These are phyloP conservation scores for Ptychodera flava DNA, from an alignment of 35 echinoderm and acorn worm genomes.

Conservation along the genomic window DNA sequence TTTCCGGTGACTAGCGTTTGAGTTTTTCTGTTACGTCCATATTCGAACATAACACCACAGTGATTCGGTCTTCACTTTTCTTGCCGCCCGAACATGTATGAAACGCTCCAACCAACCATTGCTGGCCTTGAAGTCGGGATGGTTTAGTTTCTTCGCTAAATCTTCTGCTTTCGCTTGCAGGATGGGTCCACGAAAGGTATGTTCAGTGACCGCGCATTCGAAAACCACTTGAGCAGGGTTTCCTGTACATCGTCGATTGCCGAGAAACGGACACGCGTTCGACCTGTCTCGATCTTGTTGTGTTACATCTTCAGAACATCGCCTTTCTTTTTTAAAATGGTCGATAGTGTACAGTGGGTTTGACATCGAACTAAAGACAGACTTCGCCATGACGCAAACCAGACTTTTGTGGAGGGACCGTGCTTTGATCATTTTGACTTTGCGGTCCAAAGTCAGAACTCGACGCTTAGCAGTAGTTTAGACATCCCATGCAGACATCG, in stretches of 20 bases:
- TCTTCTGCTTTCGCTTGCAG: conserved; percentile 9
- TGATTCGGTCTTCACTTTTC: conserved; percentile 16
- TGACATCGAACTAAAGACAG: background rate
- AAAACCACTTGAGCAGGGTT: conserved; percentile 17
- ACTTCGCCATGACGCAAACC: conserved; percentile 2
- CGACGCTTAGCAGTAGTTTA: background rate
- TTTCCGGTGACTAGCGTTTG: conserved; percentile 20
- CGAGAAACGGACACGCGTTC: background rate
- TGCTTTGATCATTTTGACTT: conserved; percentile 6
- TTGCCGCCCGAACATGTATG: conserved; percentile 3
- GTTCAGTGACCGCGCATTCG: background rate
- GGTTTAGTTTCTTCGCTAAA: conserved; percentile 3
- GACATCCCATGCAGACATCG: background rate
- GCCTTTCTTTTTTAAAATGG: conserved; percentile 9
- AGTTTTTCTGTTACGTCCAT: conserved; percentile 26
- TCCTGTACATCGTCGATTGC: conserved; percentile 12
- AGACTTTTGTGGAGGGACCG: too few species aligned
- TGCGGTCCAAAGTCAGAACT: background rate
- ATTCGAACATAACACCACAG: conserved; percentile 14
- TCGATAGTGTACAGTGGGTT: background rate
- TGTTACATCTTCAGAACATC: background rate
- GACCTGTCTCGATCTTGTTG: background rate
- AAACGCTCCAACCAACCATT: conserved; percentile 14
- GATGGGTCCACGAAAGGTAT: conserved; percentile 8
- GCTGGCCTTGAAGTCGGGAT: conserved; percentile 3